Evolutionary conservation across 2,113 vertebrate species (phyloP).

Genomic region (Carassius auratus): DNA sequence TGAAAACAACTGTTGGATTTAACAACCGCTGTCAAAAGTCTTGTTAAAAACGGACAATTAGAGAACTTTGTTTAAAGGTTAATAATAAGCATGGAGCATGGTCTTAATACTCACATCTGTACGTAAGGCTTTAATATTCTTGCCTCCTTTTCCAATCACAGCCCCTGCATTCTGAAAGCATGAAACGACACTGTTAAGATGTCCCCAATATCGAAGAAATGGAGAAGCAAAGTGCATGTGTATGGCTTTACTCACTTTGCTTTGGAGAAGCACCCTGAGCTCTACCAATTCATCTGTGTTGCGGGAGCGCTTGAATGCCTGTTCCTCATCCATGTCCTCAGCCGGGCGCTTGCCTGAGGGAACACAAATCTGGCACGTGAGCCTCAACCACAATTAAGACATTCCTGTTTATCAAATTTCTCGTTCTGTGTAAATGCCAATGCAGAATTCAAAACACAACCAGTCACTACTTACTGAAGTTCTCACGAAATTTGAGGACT

Average conservation of each 20-base stretch:
- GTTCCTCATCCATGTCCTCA: slow-evolving; percentile 97
- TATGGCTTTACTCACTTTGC: slow-evolving; percentile 84
- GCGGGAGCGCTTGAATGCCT: slow-evolving; percentile 95
- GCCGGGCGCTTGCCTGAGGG: slow-evolving; percentile 92
- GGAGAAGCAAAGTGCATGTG: background rate
- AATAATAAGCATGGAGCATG: background rate
- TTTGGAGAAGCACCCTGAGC: slow-evolving; percentile 94
- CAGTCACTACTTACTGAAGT: background rate
- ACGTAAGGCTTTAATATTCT: slow-evolving; percentile 98
- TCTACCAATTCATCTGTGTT: slow-evolving; percentile 98
- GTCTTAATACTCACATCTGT: slow-evolving; percentile 92
- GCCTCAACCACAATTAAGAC: slow-evolving; percentile 5
- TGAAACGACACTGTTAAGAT: background rate
- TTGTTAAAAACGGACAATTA: slow-evolving; percentile 14
- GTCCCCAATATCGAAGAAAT: too few relatives aligned
- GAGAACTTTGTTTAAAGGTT: slow-evolving; percentile 22
- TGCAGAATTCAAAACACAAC: background rate
- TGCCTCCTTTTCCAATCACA: slow-evolving; percentile 98
- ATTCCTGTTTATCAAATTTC: background rate
- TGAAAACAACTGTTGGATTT: slow-evolving; percentile 26
- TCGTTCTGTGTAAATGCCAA: background rate
- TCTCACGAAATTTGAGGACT: background rate
- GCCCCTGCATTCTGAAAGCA: slow-evolving; percentile 90
- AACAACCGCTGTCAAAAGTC: slow-evolving; percentile 44
- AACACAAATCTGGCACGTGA: slow-evolving; percentile 22